phyloP scores from a whole-genome alignment of 2,888 invertebrate species.

The Rhopalosiphum nymphaeae region DNA sequence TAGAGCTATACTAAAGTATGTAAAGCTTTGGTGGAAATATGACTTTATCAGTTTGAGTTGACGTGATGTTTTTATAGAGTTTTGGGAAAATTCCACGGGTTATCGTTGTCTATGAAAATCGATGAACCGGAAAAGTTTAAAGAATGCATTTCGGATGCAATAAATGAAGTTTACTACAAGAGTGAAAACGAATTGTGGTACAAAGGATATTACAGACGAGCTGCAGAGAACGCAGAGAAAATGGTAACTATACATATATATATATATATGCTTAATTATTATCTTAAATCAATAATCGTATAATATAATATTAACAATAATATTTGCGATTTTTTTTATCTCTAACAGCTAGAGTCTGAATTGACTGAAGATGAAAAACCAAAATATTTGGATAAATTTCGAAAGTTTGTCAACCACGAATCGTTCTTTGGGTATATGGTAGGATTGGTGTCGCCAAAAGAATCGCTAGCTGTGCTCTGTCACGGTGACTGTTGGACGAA shows the following conservation, averaged over 20 bases:
- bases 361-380: conserved; percentile 67
- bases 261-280: background rate
- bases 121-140: conserved; percentile 74
- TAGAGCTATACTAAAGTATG: conserved; percentile 72
- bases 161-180: conserved; percentile 76
- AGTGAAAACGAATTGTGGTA: conserved; percentile 79
- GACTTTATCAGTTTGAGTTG: background rate
- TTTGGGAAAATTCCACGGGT: conserved; percentile 77
- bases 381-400: conserved; percentile 75
- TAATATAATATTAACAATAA: background rate
- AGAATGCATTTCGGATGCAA: conserved; percentile 69
- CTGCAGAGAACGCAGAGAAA: conserved; percentile 76
- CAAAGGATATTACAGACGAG: conserved; percentile 77
- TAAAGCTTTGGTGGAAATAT: conserved; percentile 26
- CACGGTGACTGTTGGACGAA: conserved; percentile 85
- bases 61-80: conserved; percentile 69
- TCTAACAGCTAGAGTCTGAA: conserved; percentile 57
- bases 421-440: conserved; percentile 80
- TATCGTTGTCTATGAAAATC: conserved; percentile 76
- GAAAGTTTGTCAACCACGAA: conserved; percentile 76
- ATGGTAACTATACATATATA: conserved; percentile 72
- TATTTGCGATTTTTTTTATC: conserved; percentile 67
- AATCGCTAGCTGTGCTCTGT: conserved; percentile 79
- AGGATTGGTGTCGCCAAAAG: conserved; percentile 75
- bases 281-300: background rate